A percentile compares a stretch with the other conserved stretches of the same genome.
Conservation (phyloP, 2,888 invertebrate genomes). For the Salpingus planirostris region DNA sequence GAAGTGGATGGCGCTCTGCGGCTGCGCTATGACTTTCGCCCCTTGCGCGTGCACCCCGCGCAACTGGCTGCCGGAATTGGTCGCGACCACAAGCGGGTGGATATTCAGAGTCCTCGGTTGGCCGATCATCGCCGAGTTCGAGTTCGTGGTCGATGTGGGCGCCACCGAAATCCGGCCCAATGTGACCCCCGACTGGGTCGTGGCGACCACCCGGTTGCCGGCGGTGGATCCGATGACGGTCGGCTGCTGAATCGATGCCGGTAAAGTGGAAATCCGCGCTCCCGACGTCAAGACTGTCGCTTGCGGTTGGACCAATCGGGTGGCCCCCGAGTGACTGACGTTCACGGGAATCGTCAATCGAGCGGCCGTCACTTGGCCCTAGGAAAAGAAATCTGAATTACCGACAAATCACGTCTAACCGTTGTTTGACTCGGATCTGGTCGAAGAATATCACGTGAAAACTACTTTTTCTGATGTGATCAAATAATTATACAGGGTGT, state of each 20-base stretch:
- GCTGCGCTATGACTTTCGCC: slow-evolving; percentile 40
- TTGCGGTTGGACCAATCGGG: slow-evolving; percentile 33
- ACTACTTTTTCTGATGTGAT: too few species aligned
- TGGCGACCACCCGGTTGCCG: slow-evolving; percentile 25
- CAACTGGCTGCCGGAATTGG: slow-evolving; percentile 28
- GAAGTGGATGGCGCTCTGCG: slow-evolving; percentile 38
- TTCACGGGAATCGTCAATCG: slow-evolving; percentile 34
- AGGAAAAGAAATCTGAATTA: slow-evolving; percentile 14
- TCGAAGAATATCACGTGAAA: too few species aligned
- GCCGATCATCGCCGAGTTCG: slow-evolving; percentile 26
- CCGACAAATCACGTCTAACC: too few species aligned
- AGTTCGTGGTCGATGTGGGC: slow-evolving; percentile 24
- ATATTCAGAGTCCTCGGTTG: slow-evolving; percentile 34
- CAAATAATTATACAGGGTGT: too few species aligned
- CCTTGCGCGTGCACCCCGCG: slow-evolving; percentile 31
- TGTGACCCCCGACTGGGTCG: slow-evolving; percentile 29
- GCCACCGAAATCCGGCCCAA: slow-evolving; percentile 30
- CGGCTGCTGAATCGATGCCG: slow-evolving; percentile 24
- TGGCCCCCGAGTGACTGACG: slow-evolving; percentile 25
- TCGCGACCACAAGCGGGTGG: slow-evolving; percentile 34
- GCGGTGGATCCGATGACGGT: slow-evolving; percentile 21
- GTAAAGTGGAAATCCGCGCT: slow-evolving; percentile 31
- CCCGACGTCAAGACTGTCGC: slow-evolving; percentile 34
- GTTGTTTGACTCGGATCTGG: too few species aligned
- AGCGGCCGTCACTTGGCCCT: slow-evolving; percentile 34